Evolutionary conservation across 1,140 invertebrate species (phyloP).

Genomic region (Drosophila suzukii): DNA sequence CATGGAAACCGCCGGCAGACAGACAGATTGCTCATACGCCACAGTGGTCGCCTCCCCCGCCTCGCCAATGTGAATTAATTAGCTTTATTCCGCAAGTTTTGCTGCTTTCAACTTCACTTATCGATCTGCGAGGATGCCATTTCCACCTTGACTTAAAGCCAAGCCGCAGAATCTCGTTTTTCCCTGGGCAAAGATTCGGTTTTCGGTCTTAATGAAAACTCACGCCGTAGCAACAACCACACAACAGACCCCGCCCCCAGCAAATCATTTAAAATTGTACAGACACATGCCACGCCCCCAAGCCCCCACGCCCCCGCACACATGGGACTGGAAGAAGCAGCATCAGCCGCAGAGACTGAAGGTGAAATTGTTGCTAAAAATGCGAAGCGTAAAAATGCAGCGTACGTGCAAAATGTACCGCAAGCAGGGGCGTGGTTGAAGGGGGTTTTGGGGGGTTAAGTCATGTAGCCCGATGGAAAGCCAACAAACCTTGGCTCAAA

Average conservation of each 20-base stretch:
- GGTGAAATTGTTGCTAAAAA: slow-evolving; percentile 68
- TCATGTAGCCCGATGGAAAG: slow-evolving; percentile 63
- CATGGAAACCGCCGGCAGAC: slow-evolving; percentile 16
- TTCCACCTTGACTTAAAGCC: slow-evolving; percentile 37
- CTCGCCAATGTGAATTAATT: slow-evolving; percentile 56
- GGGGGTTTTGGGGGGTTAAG: slow-evolving; percentile 38
- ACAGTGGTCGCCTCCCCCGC: slow-evolving; percentile 7
- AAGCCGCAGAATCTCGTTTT: slow-evolving; percentile 28
- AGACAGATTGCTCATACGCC: slow-evolving; percentile 48
- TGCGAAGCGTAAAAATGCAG: slow-evolving; percentile 67
- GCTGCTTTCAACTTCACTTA: slow-evolving; percentile 44
- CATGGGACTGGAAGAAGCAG: slow-evolving; percentile 16
- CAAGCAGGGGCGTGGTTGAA: slow-evolving; percentile 45
- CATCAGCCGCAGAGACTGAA: slow-evolving; percentile 17
- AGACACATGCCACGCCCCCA: slow-evolving; percentile 50
- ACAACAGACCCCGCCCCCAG: slow-evolving; percentile 9
- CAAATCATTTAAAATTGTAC: slow-evolving; percentile 77
- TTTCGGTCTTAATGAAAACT: slow-evolving; percentile 63
- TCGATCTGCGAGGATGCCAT: slow-evolving; percentile 33
- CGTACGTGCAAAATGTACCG: slow-evolving; percentile 79
- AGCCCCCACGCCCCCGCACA: slow-evolving; percentile 6
- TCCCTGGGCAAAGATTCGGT: slow-evolving; percentile 15
- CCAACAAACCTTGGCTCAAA: slow-evolving; percentile 73
- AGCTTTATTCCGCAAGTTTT: slow-evolving; percentile 60
- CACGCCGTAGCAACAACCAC: slow-evolving; percentile 11